Evolutionary conservation across 1,140 invertebrate genomes (phyloP).

Genomic region (Diachasma alloeum): DNA sequence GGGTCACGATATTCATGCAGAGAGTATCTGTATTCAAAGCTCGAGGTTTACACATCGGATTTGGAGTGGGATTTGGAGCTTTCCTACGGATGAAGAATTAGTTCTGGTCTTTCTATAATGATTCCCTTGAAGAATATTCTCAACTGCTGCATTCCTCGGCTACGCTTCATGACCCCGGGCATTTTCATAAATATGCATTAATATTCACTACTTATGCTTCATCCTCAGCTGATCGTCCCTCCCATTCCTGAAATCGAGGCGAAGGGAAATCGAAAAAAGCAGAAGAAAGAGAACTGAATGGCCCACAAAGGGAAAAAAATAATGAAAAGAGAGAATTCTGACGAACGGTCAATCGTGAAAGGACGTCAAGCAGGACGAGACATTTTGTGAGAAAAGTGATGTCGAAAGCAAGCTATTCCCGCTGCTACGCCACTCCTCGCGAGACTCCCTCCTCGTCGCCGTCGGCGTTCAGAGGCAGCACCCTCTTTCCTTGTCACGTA

Average conservation of each 20-base stretch:
- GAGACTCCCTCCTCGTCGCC: conserved; percentile 32
- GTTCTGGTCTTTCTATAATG: too few species aligned
- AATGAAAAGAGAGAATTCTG: not conserved
- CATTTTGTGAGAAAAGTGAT: conserved; percentile 10
- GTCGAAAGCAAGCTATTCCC: conserved; percentile 5
- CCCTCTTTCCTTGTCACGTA: conserved; percentile 56
- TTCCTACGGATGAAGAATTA: too few species aligned
- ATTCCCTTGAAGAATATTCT: too few species aligned
- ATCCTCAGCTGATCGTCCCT: too few species aligned
- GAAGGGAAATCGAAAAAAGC: not conserved
- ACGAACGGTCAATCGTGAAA: conserved; percentile 5
- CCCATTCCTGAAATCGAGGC: not conserved
- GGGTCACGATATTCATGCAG: too few species aligned
- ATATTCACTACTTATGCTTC: too few species aligned
- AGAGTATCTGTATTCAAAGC: too few species aligned
- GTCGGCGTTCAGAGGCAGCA: conserved; percentile 39
- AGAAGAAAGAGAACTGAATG: not conserved
- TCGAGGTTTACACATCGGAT: too few species aligned
- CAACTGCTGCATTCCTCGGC: too few species aligned
- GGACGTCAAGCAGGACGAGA: conserved; percentile 4
- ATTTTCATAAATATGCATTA: too few species aligned
- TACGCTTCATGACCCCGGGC: too few species aligned
- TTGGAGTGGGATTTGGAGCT: too few species aligned
- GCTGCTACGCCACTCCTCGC: not conserved
- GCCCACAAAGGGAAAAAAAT: not conserved